phyloP scores from a whole-genome alignment of 2,797 vertebrate species.

The Acanthornis magna region DNA sequence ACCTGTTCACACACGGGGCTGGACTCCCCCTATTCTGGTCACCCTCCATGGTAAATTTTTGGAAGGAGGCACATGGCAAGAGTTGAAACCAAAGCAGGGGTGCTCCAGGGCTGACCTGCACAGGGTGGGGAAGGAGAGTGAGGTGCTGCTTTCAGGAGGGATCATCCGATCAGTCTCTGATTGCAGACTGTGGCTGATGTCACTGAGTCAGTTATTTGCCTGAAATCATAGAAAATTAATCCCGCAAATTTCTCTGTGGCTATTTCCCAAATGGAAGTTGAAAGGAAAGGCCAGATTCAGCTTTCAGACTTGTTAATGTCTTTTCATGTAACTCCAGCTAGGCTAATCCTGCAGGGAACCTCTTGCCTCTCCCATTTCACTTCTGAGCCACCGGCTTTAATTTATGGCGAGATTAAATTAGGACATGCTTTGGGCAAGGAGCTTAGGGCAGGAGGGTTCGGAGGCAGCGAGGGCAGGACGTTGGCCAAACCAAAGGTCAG shows the following conservation, averaged over 20 bases:
- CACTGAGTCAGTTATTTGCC: not conserved
- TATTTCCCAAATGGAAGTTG: not conserved
- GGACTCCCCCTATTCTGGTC: not conserved
- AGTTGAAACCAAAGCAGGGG: not conserved
- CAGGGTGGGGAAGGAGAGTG: not conserved
- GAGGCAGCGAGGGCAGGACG: fast-evolving
- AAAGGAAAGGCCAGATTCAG: not conserved
- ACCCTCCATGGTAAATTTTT: not conserved
- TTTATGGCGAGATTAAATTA: constrained; percentile 23
- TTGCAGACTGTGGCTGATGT: not conserved
- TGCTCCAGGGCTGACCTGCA: not conserved
- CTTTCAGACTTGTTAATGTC: not conserved
- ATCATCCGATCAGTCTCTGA: fast-evolving
- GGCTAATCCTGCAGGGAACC: not conserved
- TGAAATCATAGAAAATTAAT: not conserved
- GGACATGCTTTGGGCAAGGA: not conserved
- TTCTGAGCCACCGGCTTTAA: not conserved
- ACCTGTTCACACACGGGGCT: fast-evolving
- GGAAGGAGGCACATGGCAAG: not conserved
- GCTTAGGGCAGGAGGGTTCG: not conserved
- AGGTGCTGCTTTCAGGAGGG: not conserved
- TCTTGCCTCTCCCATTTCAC: constrained; percentile 33
- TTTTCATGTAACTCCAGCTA: not conserved
- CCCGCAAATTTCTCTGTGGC: not conserved
- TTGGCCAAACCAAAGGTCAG: constrained; percentile 16